Evolutionary conservation across 2,888 invertebrate species (phyloP).

Genomic region (Polydrusus cervinus): DNA sequence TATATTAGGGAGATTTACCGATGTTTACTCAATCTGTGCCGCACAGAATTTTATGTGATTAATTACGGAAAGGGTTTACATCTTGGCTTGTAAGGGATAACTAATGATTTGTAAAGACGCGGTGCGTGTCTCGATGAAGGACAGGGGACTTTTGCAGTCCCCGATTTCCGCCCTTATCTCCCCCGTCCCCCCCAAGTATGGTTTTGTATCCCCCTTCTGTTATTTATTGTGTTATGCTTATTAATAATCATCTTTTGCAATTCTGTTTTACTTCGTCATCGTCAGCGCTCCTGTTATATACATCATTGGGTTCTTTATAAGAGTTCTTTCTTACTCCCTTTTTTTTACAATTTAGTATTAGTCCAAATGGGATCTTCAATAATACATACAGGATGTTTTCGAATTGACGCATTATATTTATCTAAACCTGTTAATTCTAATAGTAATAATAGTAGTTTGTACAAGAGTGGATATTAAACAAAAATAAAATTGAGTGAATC

Average conservation of each 20-base stretch:
- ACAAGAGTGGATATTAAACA: too few relatives aligned
- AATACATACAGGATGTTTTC: too few relatives aligned
- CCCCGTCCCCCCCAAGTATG: slow-evolving; percentile 5
- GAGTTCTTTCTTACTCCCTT: too few relatives aligned
- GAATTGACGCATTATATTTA: too few relatives aligned
- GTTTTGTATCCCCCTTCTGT: slow-evolving; percentile 1
- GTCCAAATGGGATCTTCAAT: too few relatives aligned
- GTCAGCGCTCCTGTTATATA: too few relatives aligned
- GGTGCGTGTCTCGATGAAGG: slow-evolving; percentile 64
- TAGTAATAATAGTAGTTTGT: too few relatives aligned
- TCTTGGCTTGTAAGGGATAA: slow-evolving; percentile 66
- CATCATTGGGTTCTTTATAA: too few relatives aligned
- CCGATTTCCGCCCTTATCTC: slow-evolving; percentile 37
- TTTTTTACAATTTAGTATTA: too few relatives aligned
- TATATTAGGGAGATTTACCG: slow-evolving; percentile 55
- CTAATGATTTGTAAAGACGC: slow-evolving; percentile 71
- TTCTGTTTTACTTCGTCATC: too few relatives aligned
- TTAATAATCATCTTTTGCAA: slow-evolving; percentile 43
- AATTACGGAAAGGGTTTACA: slow-evolving; percentile 57
- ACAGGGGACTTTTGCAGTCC: slow-evolving; percentile 57
- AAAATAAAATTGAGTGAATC: too few relatives aligned
- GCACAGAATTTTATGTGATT: slow-evolving; percentile 55
- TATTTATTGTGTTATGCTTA: slow-evolving; percentile 48
- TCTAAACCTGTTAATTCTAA: too few relatives aligned
- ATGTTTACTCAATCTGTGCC: slow-evolving; percentile 55